phyloP scores from a whole-genome alignment of 1,140 invertebrate species.

The Eufriesea mexicana region DNA sequence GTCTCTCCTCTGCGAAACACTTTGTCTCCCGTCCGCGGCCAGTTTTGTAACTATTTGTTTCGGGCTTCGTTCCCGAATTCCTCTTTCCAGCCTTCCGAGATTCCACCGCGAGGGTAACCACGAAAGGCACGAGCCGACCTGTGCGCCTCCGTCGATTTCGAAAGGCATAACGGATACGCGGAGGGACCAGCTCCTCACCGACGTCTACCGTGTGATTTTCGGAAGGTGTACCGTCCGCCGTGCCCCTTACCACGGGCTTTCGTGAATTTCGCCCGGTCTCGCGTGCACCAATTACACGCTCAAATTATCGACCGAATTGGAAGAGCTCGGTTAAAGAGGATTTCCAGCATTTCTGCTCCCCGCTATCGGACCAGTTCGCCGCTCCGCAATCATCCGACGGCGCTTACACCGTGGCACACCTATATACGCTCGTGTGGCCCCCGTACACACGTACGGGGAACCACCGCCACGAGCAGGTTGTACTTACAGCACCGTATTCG shows the following conservation, averaged over 20 bases:
- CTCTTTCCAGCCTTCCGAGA: not conserved
- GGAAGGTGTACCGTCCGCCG: not conserved
- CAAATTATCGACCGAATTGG: slow-evolving; percentile 9
- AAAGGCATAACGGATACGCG: not conserved
- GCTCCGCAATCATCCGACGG: slow-evolving; percentile 1
- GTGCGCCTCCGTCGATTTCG: not conserved
- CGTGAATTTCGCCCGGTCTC: slow-evolving; percentile 15
- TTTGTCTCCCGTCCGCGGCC: slow-evolving; percentile 41
- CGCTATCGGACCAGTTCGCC: not conserved
- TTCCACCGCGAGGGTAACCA: not conserved
- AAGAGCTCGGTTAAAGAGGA: not conserved
- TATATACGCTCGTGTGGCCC: not conserved
- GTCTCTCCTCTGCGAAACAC: slow-evolving; percentile 24
- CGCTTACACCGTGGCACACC: not conserved
- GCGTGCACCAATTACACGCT: slow-evolving; percentile 12
- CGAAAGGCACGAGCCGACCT: not conserved
- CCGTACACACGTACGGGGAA: not conserved
- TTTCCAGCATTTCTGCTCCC: not conserved
- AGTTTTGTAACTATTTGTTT: slow-evolving; percentile 54
- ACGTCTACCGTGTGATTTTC: not conserved
- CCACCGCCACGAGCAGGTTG: slow-evolving; percentile 42
- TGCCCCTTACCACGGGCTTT: not conserved
- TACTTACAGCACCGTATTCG: slow-evolving; percentile 62
- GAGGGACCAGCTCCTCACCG: too few relatives aligned
- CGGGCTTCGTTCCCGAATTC: slow-evolving; percentile 25